A percentile compares a stretch with the other conserved stretches of the same genome.
Conservation (phyloP, 2,888 invertebrate genomes). For the Xylota segnis region DNA sequence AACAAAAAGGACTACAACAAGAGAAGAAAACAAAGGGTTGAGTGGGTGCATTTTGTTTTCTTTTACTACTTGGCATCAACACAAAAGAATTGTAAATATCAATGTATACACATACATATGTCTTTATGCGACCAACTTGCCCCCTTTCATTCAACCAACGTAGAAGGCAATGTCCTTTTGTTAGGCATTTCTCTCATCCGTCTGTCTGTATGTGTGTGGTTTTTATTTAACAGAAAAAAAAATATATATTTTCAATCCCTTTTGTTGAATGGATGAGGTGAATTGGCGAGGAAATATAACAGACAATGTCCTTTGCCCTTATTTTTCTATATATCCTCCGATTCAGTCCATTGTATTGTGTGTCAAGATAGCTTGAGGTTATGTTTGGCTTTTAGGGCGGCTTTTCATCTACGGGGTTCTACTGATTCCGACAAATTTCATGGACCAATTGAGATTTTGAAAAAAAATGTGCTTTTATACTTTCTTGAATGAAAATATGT, state of each 20-base stretch:
- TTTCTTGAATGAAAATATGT: neutral
- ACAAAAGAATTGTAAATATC: conserved; percentile 35
- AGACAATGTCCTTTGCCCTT: conserved; percentile 43
- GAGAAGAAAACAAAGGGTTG: conserved; percentile 16
- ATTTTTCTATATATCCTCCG: neutral
- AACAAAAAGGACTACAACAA: neutral
- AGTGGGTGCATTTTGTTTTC: conserved; percentile 24
- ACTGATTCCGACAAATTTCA: conserved; percentile 15
- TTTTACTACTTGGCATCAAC: conserved; percentile 8
- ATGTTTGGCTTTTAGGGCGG: conserved; percentile 7
- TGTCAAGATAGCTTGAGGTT: neutral
- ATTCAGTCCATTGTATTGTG: neutral
- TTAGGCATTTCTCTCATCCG: neutral
- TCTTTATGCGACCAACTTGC: conserved; percentile 43
- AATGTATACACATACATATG: neutral
- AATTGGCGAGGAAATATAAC: conserved; percentile 44
- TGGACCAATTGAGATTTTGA: neutral
- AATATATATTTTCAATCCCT: conserved; percentile 24
- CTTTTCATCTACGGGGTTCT: neutral
- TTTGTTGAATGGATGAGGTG: conserved; percentile 33
- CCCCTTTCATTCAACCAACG: conserved; percentile 2
- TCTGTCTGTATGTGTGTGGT: neutral
- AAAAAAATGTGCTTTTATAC: too few relatives aligned
- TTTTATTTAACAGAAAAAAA: neutral
- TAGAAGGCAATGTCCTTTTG: conserved; percentile 47